Conservation (phyloP, 2,888 invertebrate species). For the Limulus polyphemus region DNA sequence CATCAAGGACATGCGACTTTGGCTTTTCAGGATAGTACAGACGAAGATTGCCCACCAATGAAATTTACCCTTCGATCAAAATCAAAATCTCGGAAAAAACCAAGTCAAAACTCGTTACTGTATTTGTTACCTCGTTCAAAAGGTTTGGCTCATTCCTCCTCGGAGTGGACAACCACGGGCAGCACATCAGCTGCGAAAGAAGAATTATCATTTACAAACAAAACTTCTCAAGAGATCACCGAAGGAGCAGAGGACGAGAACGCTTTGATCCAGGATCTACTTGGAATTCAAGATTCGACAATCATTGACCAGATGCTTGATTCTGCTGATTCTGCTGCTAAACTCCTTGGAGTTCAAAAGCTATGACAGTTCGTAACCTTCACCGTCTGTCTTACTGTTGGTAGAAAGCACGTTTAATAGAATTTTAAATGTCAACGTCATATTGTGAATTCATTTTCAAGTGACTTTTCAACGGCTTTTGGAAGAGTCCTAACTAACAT, state of each 20-base stretch:
- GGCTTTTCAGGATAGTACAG: background rate
- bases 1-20: conserved; percentile 39
- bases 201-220: too few relatives aligned
- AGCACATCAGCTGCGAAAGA: too few relatives aligned
- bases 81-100: conserved; percentile 1
- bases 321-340: conserved; percentile 66
- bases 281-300: conserved; percentile 73
- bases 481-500: too few relatives aligned
- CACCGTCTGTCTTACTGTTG: background rate
- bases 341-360: conserved; percentile 57
- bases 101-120: conserved; percentile 10
- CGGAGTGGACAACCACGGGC: too few relatives aligned
- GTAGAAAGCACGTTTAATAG: too few relatives aligned
- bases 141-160: too few relatives aligned
- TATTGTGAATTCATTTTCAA: too few relatives aligned
- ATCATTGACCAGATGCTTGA: conserved; percentile 69
- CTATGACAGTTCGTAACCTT: conserved; percentile 1
- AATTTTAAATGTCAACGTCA: too few relatives aligned
- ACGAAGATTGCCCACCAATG: background rate
- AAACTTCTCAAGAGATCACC: background rate
- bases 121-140: conserved; percentile 1
- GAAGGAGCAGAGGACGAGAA: conserved; percentile 26
- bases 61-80: background rate
- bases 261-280: conserved; percentile 74
- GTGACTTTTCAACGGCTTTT: too few relatives aligned